Percentiles rank a stretch among this genome's conserved stretches.
Evolutionary conservation across 2,113 vertebrate genomes (phyloP).

Genomic region (Nycticryphes semicollaris): DNA sequence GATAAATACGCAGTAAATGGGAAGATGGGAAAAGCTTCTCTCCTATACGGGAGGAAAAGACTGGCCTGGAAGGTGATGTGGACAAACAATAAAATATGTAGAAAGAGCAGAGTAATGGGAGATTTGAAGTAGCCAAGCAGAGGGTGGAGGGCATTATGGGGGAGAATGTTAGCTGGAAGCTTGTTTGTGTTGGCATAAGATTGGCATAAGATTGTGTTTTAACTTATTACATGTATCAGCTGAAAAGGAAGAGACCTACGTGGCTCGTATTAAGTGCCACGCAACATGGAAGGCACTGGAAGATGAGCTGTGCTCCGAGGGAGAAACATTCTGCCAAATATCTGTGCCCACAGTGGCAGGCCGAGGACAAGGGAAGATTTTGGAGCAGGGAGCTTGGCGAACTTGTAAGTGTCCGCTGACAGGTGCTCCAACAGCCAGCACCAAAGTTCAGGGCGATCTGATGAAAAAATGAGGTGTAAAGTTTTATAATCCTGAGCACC

Average conservation of each 20-base stretch:
- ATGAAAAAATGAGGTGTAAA: neutral
- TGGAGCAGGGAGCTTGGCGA: neutral
- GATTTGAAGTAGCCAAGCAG: slow-evolving; percentile 7
- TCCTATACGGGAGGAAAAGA: neutral
- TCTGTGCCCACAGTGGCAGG: neutral
- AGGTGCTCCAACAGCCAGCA: neutral
- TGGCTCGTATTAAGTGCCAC: neutral
- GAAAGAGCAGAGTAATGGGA: slow-evolving; percentile 31
- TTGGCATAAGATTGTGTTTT: slow-evolving; percentile 21
- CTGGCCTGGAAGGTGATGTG: neutral
- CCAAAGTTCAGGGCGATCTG: neutral
- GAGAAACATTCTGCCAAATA: neutral
- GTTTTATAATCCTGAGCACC: neutral
- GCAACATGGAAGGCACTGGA: neutral
- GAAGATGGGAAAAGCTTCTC: neutral
- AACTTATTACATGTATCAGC: neutral
- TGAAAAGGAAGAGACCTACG: neutral
- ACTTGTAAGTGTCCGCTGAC: neutral
- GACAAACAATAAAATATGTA: slow-evolving; percentile 33
- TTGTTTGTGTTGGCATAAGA: slow-evolving; percentile 39
- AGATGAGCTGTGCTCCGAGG: neutral
- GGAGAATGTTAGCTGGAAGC: slow-evolving; percentile 15
- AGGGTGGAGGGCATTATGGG: slow-evolving; percentile 6
- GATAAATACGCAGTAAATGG: neutral
- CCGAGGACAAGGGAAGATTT: neutral